Conservation (phyloP, 35 echinoderm and acorn worm species). For the Chiridota heheva region DNA sequence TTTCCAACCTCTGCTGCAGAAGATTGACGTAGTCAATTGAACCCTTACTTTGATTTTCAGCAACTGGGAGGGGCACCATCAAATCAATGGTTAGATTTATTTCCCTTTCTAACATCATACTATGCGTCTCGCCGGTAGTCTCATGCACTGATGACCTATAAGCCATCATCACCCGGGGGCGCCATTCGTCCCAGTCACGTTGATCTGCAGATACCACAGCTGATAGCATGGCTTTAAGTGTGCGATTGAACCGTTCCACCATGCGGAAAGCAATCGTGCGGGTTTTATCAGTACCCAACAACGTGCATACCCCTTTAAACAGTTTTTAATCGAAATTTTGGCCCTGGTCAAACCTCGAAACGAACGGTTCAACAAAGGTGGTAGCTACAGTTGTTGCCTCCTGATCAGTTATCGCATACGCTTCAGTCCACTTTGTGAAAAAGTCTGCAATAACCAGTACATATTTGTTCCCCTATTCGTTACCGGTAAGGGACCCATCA, state of each 20-base stretch:
- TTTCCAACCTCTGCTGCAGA: neutral
- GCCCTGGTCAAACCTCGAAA: constrained; percentile 58
- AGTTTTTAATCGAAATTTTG: constrained; percentile 42
- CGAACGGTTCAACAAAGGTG: constrained; percentile 22
- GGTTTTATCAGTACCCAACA: constrained; percentile 48
- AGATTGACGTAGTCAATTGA: neutral
- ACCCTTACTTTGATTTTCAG: neutral
- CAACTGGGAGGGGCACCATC: neutral
- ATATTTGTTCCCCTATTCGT: constrained; percentile 45
- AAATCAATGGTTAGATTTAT: neutral
- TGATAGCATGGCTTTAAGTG: constrained; percentile 14
- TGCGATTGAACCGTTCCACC: constrained; percentile 22
- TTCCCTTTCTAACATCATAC: constrained; percentile 16
- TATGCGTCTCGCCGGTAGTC: neutral
- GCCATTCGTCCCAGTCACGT: constrained; percentile 20
- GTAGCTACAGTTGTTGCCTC: constrained; percentile 50
- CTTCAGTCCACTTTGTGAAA: constrained; percentile 57
- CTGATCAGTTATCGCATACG: constrained; percentile 60
- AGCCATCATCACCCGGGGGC: constrained; percentile 32
- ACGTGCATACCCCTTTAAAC: constrained; percentile 41
- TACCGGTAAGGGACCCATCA: constrained; percentile 35
- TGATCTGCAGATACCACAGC: neutral
- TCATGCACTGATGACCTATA: constrained; percentile 22
- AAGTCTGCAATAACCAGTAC: constrained; percentile 28
- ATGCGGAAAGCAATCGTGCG: constrained; percentile 31